Percentiles rank a stretch among this genome's conserved stretches.
Conservation (phyloP, 1,140 invertebrate species). For the Ganaspis sp. region DNA sequence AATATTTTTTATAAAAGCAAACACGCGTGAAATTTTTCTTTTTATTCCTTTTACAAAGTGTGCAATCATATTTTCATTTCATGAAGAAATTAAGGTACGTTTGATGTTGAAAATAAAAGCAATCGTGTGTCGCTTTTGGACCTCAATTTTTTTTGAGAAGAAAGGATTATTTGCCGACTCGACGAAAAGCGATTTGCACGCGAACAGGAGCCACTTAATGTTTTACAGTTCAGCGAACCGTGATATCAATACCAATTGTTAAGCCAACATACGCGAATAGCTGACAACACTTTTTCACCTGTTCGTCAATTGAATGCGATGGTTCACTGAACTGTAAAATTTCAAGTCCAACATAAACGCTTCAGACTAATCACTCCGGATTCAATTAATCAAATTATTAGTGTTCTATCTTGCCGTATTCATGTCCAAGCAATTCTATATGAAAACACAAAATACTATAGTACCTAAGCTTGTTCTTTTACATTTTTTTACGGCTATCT, state of each 20-base stretch:
- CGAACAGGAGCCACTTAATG: slow-evolving; percentile 50
- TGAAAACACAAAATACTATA: too few species aligned
- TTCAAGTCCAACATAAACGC: not conserved
- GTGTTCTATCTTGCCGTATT: too few species aligned
- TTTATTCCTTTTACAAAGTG: too few species aligned
- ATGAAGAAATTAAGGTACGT: not conserved
- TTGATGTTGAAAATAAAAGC: not conserved
- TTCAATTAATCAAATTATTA: too few species aligned
- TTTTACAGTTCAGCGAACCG: slow-evolving; percentile 66
- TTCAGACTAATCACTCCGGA: not conserved
- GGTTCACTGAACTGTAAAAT: slow-evolving; percentile 66
- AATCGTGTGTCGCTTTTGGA: slow-evolving; percentile 36
- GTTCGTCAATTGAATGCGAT: slow-evolving; percentile 53
- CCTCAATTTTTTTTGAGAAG: slow-evolving; percentile 39
- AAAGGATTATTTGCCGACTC: slow-evolving; percentile 61
- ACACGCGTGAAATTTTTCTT: too few species aligned
- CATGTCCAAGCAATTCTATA: not conserved
- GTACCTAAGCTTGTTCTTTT: too few species aligned
- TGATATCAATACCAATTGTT: slow-evolving; percentile 55
- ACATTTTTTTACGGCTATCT: too few species aligned
- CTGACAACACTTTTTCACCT: slow-evolving; percentile 58
- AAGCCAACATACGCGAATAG: slow-evolving; percentile 52
- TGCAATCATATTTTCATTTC: too few species aligned
- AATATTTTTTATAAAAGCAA: too few species aligned
- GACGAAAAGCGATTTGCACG: slow-evolving; percentile 54